Base-by-base conservation (phyloP, 1,140 invertebrate genomes). In the Phenacoccus solenopsis region DNA sequence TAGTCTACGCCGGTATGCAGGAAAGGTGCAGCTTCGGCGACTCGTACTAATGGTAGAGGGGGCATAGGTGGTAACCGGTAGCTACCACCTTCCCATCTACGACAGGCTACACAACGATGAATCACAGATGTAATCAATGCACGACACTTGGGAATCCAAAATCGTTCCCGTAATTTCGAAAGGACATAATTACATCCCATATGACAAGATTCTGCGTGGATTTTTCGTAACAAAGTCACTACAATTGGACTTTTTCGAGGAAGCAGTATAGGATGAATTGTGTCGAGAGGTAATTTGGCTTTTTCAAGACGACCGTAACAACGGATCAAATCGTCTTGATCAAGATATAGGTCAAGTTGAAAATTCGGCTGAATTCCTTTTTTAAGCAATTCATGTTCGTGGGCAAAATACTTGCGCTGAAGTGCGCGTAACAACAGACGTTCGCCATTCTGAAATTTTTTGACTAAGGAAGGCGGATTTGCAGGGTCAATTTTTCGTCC, bases 91-190 rank as follows among this genome's bases (percentile, higher is more conserved):
- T 32, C 30, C 30, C 30, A 32, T 7, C 30, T 5, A 7, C 30
- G 5, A 38, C 70, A 73, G 12, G 20, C 49, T 16, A 70, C 20
- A 30, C 73, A 74, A 28, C 56, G 9, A 38, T 68, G 25, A 12
- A 73, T 24, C 13, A 74, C 61, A n/a, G 61, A 28, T 20, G 67
- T 12, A 5, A 67, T 56, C 28, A 22, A n/a, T 13, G 25, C 61
- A 16, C 70, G n/a, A 57, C 69, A 70, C 28, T 49, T 32, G 1
- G 71, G 21, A 49, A 61, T 38, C 73, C 73, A 74, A 64, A 69
- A 74, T 7, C 56, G 10, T 10, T 64, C 38, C 4, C 70, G 35
- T 3, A 74, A 13, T 0, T 57, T 28, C 13, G 69, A 2, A 10
- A 70, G 25, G 5, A 16, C 22, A 13, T 24, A 7, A n/a, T 70